phyloP scores from a whole-genome alignment of 2,888 invertebrate genomes.

The Luffia ferchaultella region DNA sequence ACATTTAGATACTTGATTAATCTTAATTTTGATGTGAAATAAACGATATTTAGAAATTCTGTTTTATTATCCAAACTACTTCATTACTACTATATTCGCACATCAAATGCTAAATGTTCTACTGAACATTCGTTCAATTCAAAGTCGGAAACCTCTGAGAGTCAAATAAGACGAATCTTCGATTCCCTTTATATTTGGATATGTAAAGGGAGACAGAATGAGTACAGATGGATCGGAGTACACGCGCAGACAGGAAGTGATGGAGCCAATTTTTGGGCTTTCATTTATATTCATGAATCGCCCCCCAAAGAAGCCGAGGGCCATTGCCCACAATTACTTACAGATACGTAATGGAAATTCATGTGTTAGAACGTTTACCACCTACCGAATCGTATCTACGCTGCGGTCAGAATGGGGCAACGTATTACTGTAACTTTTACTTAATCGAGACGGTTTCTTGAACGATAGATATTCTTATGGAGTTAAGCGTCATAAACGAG shows the following conservation, averaged over 20 bases:
- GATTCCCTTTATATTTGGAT: not conserved
- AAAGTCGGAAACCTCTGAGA: not conserved
- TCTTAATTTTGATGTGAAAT: no score
- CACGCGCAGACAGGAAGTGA: not conserved
- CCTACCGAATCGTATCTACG: no score
- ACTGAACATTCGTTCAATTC: no score
- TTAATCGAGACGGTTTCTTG: no score
- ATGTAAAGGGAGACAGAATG: not conserved
- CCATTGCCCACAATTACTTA: not conserved
- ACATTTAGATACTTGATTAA: no score
- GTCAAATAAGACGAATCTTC: not conserved
- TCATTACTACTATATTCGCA: no score
- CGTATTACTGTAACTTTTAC: not conserved
- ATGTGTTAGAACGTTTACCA: not conserved
- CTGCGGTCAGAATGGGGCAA: not conserved
- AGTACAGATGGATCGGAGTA: not conserved
- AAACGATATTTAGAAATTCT: no score
- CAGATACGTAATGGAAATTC: not conserved
- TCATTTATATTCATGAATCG: not conserved
- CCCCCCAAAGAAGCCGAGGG: not conserved
- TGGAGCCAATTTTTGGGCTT: not conserved
- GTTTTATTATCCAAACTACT: no score
- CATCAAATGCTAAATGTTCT: no score
- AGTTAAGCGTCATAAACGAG: no score
- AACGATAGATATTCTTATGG: no score